Evolutionary conservation across 2,888 invertebrate genomes (phyloP).

Genomic region (Protula sp.): DNA sequence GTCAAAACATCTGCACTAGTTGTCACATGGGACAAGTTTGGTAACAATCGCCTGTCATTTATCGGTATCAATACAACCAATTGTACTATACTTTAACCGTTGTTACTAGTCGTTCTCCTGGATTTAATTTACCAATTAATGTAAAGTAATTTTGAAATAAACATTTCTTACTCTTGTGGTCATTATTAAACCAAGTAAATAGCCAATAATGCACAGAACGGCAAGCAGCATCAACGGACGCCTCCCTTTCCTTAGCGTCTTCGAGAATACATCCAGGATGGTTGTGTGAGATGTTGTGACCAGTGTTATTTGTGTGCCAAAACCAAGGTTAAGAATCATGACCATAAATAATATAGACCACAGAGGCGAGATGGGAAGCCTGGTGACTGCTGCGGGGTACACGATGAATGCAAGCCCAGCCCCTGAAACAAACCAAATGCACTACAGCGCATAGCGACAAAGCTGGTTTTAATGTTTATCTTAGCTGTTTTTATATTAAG

Average conservation of each 20-base stretch:
- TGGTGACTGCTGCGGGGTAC: slow-evolving; percentile 40
- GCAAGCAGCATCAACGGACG: slow-evolving; percentile 35
- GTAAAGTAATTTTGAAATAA: not conserved
- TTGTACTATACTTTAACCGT: too few species aligned
- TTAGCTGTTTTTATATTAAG: too few species aligned
- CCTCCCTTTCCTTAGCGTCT: slow-evolving; percentile 37
- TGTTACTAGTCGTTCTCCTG: too few species aligned
- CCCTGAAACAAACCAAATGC: slow-evolving; percentile 28
- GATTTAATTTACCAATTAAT: too few species aligned
- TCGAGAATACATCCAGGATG: slow-evolving; percentile 56
- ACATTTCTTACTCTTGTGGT: slow-evolving; percentile 29
- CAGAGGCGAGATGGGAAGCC: slow-evolving; percentile 43
- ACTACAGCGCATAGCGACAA: not conserved
- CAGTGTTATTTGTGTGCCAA: slow-evolving; percentile 52
- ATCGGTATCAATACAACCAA: too few species aligned
- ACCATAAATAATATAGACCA: slow-evolving; percentile 51
- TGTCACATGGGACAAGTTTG: too few species aligned
- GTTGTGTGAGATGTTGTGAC: slow-evolving; percentile 58
- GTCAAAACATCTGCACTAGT: too few species aligned
- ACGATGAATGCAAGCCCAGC: slow-evolving; percentile 51
- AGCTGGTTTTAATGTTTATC: too few species aligned
- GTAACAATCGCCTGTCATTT: too few species aligned
- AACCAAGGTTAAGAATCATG: slow-evolving; percentile 50
- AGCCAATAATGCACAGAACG: slow-evolving; percentile 34
- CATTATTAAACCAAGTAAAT: slow-evolving; percentile 35